Base-by-base conservation (phyloP, 2,797 vertebrate genomes). In the Peromyscus eremicus region DNA sequence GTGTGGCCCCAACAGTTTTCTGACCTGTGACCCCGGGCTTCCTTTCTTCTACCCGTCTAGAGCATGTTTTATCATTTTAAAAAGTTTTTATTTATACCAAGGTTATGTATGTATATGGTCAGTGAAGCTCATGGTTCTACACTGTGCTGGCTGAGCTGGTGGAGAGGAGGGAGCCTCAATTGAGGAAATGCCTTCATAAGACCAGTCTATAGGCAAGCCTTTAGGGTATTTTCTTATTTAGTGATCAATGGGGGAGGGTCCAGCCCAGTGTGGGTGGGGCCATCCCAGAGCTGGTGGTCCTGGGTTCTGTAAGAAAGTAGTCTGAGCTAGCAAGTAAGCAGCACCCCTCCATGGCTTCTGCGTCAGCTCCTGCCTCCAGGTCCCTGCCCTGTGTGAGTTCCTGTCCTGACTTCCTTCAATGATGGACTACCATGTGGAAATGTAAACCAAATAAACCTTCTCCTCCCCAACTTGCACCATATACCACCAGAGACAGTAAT, bases 71-170 rank as follows among this genome's bases (percentile, higher is more conserved):
- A 75, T 88, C 46, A 60, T 92, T 96, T 75, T 10, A 4, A 73
- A 43, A 96, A 89, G 62, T 73, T 73, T 91, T 93, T 85, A 9
- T 70, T 82, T 75, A 37, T 94, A 57, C 82, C 68, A 43, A 43
- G 84, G 89, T 77, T 68, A 52, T 57, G 23, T 71, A 17, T 89
- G 64, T n/a, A 82, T 91, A 23, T 92, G 62, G 23, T 52, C 68
- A 89, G 27, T 5, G 21, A 34, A 91, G 43, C 37, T 40, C 3
- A 2, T 25, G 66, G 19, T 75, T 92, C 21, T 21, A 10, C 5
- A 14, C 4, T 23, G 12, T 17, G 23, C 80, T 82, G 55, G 23
- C n/a, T n/a, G 77, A n/a, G 79, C 37, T n/a, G 27, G n/a, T 14
- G 13, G 80, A 16, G 55, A 57, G 37, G 23, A 29, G 21, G 19